A percentile compares a stretch with the other conserved stretches of the same genome.
Evolutionary conservation across 2,113 vertebrate genomes (phyloP).

Genomic region (Urocolius indicus): DNA sequence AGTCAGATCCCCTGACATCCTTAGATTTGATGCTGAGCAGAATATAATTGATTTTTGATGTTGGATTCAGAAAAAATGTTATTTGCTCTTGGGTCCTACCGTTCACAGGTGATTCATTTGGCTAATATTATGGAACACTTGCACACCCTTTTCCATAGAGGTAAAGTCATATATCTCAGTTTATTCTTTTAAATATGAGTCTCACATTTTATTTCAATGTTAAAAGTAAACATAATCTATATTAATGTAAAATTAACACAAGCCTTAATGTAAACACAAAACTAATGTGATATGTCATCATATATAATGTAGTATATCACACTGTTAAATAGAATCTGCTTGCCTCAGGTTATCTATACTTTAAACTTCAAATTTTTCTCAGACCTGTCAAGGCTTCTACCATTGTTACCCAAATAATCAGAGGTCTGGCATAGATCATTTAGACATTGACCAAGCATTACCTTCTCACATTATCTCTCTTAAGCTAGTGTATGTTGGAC

Average conservation of each 20-base stretch:
- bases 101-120: neutral
- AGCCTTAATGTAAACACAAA: neutral
- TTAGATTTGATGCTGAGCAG: neutral
- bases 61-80: neutral
- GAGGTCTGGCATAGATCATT: neutral
- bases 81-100: neutral
- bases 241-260: neutral
- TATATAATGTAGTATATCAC: rapidly evolving
- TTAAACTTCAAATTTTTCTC: neutral
- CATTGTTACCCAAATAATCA: neutral
- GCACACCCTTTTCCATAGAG: neutral
- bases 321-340: neutral
- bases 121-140: neutral
- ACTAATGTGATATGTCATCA: neutral
- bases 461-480: neutral
- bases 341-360: neutral
- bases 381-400: neutral
- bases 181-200: neutral
- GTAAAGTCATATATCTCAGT: neutral
- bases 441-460: neutral
- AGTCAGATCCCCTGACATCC: neutral
- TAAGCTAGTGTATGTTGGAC: neutral
- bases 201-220: neutral
- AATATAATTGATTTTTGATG: neutral
- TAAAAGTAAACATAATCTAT: neutral